Evolutionary conservation across 1,140 invertebrate genomes (phyloP), one percentile per base, ranked within the genome.

Genomic region (Tetragonula clypearis): DNA sequence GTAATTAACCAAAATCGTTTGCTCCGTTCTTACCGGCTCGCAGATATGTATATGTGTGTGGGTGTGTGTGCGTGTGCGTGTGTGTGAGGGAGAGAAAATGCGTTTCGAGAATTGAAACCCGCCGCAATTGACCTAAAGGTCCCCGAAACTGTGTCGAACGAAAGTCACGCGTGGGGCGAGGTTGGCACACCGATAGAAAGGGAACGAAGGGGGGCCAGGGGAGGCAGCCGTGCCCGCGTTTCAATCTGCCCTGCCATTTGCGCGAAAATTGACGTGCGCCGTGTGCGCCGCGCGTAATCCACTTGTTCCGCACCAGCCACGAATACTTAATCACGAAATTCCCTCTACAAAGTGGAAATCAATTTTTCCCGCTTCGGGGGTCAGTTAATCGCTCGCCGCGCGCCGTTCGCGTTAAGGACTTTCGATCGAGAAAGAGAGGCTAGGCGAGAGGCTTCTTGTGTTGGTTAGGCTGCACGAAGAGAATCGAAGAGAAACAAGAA

Each of bases 231-330:
- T 66, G 53, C 80, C 41, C 41, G 62, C 30, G 81, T 71, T 84
- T 84, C 82, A 78, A 84, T 84, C 65, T 53, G 71, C 30, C 26
- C 75, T 49, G 65, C 35, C 55, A 69, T 78, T 84, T 84, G 65
- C 65, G 17, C 55, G 82, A 83, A 83, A 77, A 83, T 83, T 69
- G 82, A 21, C 30, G 35, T 30, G 19, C 53, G 19, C 53, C 6
- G 35, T n/a, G 65, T 19, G 35, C 12, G 19, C 0, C 72, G 62
- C 72, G 62, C 49, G 73, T 71, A 77, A 83, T 75, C 65, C 82
- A 78, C 35, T 69, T 78, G 49, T 26, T 6, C 15, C 1, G 55
- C 5, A 21, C 30, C 73, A 23, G 12, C 53, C 23, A 19, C 53
- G 73, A 69, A 66, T 77, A 55, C 62, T 77, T 77, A 83, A 77